Evolutionary conservation across 2,113 vertebrate genomes (phyloP).

Genomic region (Gallinago undulata): DNA sequence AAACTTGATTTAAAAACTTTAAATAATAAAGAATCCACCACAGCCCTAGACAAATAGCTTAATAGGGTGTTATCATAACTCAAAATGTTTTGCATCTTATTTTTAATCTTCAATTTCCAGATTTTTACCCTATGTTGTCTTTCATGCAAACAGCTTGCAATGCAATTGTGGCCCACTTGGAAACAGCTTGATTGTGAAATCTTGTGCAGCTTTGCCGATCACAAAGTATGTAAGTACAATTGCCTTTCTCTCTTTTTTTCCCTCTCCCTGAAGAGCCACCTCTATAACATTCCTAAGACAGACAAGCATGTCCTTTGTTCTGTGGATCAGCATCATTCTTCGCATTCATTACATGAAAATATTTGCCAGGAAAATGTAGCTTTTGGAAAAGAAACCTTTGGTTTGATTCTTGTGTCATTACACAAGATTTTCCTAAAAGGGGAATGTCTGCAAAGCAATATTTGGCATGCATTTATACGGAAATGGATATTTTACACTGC

Average conservation of each 20-base stretch:
- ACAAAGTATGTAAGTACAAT: neutral
- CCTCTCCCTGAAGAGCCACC: neutral
- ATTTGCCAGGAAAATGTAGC: neutral
- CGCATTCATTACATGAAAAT: neutral
- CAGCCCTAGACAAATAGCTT: neutral
- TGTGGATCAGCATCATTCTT: neutral
- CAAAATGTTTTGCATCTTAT: neutral
- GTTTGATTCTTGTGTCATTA: neutral
- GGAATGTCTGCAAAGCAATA: neutral
- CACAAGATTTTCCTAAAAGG: neutral
- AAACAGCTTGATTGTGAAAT: neutral
- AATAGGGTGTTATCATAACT: neutral
- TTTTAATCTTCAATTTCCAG: neutral
- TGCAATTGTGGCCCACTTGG: neutral
- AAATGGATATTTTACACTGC: neutral
- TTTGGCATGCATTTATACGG: neutral
- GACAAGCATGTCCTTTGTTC: fast-evolving
- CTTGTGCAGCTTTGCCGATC: neutral
- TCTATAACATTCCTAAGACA: neutral
- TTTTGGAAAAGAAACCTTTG: neutral
- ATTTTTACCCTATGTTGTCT: neutral
- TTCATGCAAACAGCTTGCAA: neutral
- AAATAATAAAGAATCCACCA: neutral
- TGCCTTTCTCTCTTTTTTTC: neutral
- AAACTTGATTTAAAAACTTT: slow-evolving; percentile 4